These are phyloP conservation scores for Gadus macrocephalus DNA, from an alignment of 2,113 vertebrate species.

Conservation along the genomic window DNA sequence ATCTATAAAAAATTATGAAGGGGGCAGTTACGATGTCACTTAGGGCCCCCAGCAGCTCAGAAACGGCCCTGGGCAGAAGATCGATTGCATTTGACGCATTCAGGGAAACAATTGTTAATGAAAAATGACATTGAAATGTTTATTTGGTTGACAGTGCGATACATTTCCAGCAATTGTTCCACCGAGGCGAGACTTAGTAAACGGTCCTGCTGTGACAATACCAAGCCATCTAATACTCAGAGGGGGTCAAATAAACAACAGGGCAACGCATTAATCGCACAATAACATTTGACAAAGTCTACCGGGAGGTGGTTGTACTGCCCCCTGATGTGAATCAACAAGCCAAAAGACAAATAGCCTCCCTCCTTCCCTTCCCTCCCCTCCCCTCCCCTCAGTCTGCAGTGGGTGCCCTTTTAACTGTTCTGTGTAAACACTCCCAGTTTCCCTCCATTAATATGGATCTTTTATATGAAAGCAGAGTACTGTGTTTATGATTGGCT, in stretches of 20 bases:
- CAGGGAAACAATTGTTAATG: too few species aligned
- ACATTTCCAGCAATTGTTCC: too few species aligned
- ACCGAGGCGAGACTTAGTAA: too few species aligned
- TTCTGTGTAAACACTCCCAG: slow-evolving; percentile 25
- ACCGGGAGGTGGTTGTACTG: neutral
- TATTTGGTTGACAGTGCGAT: too few species aligned
- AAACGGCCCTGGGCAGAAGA: too few species aligned
- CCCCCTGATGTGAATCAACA: neutral
- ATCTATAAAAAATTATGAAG: too few species aligned
- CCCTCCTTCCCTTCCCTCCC: neutral
- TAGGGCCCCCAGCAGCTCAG: too few species aligned
- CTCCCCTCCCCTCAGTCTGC: neutral
- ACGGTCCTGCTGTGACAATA: too few species aligned
- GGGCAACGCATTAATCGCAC: neutral
- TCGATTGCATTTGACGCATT: too few species aligned
- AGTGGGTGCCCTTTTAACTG: slow-evolving; percentile 6
- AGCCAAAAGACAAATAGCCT: slow-evolving; percentile 5
- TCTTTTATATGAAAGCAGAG: slow-evolving; percentile 14
- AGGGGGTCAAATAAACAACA: neutral
- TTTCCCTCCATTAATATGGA: slow-evolving; percentile 14
- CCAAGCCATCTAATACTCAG: neutral
- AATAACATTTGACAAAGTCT: neutral
- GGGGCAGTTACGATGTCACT: too few species aligned
- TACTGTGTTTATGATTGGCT: slow-evolving; percentile 21
- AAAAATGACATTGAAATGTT: too few species aligned